These are phyloP conservation scores for Melospiza melodia DNA, from an alignment of 2,113 vertebrate genomes.

Conservation along the genomic window DNA sequence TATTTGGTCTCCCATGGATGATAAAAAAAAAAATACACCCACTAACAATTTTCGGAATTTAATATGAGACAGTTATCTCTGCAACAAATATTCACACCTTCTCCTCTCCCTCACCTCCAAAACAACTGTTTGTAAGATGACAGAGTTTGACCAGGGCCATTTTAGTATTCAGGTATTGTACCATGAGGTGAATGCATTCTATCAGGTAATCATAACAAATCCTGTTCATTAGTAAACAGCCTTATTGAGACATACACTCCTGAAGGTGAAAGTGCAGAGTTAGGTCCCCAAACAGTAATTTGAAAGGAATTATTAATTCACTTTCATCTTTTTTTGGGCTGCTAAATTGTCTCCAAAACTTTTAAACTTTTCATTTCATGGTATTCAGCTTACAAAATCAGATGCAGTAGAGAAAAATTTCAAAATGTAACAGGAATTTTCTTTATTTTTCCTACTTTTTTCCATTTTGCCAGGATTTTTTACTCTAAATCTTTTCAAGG, in stretches of 20 bases:
- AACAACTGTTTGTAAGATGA: background rate
- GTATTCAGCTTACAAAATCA: background rate
- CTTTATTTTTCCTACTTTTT: background rate
- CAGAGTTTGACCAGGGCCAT: background rate
- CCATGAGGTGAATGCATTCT: background rate
- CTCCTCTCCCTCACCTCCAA: rapidly evolving
- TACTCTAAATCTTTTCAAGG: background rate
- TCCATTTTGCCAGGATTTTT: background rate
- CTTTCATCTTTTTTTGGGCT: background rate
- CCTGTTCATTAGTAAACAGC: background rate
- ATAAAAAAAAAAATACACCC: background rate
- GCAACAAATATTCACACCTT: background rate
- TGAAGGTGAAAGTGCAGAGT: background rate
- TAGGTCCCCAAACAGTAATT: background rate
- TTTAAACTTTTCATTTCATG: background rate
- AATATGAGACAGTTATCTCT: background rate
- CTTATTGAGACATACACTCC: background rate
- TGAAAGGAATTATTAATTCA: background rate
- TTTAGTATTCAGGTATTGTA: background rate
- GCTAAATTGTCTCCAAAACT: background rate
- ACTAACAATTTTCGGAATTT: background rate
- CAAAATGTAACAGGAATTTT: background rate
- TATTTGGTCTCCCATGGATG: background rate
- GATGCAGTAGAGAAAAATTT: background rate
- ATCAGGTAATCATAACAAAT: background rate